Evolutionary conservation across 2,888 invertebrate genomes (phyloP).

Genomic region (Exocentrus adspersus): DNA sequence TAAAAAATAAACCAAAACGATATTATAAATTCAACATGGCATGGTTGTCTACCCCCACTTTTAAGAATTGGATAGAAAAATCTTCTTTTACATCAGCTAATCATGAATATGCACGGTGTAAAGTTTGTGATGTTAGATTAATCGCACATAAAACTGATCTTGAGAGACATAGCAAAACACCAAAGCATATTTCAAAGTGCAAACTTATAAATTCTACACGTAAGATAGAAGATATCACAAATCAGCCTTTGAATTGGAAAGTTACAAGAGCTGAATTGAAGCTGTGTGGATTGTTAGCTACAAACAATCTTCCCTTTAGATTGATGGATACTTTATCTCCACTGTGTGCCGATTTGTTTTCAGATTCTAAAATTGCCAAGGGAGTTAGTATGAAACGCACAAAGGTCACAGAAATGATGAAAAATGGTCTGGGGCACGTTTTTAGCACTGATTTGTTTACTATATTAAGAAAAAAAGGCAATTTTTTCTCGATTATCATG

Average conservation of each 20-base stretch:
- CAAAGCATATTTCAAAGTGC: neutral
- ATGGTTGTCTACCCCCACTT: neutral
- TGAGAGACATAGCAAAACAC: neutral
- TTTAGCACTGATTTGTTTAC: neutral
- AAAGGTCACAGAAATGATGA: conserved; percentile 16
- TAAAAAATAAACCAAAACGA: too few species aligned
- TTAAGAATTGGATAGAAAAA: neutral
- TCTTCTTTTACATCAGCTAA: neutral
- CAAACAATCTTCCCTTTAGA: conserved; percentile 22
- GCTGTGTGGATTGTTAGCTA: conserved; percentile 27
- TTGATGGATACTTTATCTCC: conserved; percentile 8
- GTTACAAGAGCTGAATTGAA: conserved; percentile 27
- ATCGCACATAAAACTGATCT: neutral
- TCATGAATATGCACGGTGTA: neutral
- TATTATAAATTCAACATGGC: neutral
- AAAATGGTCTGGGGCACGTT: neutral
- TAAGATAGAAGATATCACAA: neutral
- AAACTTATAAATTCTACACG: neutral
- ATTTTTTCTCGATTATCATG: conserved; percentile 33
- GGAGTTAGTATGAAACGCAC: conserved; percentile 21
- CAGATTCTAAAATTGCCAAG: conserved; percentile 31
- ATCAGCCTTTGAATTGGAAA: neutral
- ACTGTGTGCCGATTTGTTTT: conserved; percentile 15
- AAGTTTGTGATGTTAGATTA: neutral
- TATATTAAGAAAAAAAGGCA: conserved; percentile 7